Evolutionary conservation across 2,888 invertebrate genomes (phyloP), one percentile per base, ranked within the genome.

Genomic region (Pemphredon lugubris): DNA sequence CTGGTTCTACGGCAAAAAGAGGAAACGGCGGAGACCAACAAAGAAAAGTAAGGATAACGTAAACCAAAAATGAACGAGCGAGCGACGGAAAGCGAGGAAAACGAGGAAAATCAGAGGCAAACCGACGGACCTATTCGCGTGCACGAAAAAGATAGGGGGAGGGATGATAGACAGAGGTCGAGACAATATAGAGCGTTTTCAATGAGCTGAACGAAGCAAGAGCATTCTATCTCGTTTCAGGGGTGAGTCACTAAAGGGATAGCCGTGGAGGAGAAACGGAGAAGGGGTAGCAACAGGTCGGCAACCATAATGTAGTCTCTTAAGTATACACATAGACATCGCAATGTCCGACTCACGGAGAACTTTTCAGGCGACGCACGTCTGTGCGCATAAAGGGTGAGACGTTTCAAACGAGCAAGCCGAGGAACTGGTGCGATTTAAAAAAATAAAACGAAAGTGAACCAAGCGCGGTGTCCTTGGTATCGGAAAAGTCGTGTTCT

Each of bases 231-330:
- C 75, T 64, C 64, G 57, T 51, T 54, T 34, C 44, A 42, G 44
- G 68, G 65, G 63, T 58, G 63, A 71, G 63, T 63, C 50, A 70
- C 57, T 50, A 64, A 75, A 71, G 75, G 67, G 72, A 64, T 54
- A 45, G 64, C 37, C 34, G 57, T 45, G 55, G 61, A 55, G 67
- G 63, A 50, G 40, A 32, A 51, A 57, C 20, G 42, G 45, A 48
- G 75, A 66, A 75, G 79, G 83, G 81, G 79, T 85, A 86, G 86
- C 86, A 86, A 86, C 86, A 86, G 86, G 86, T 86, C 86, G 84
- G 73, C 77, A 70, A 71, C 81, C 79, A 81, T 84, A 84, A 84
- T 79, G 79, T 79, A 81, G 74, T 80, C 81, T 82, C 81, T 84
- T 82, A 82, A 79, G 77, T 81, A 73, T 68, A 77, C 71, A 74